Evolutionary conservation across 2,888 invertebrate genomes (phyloP), one percentile per base, ranked within the genome.

Genomic region (Oxycera nigricornis): DNA sequence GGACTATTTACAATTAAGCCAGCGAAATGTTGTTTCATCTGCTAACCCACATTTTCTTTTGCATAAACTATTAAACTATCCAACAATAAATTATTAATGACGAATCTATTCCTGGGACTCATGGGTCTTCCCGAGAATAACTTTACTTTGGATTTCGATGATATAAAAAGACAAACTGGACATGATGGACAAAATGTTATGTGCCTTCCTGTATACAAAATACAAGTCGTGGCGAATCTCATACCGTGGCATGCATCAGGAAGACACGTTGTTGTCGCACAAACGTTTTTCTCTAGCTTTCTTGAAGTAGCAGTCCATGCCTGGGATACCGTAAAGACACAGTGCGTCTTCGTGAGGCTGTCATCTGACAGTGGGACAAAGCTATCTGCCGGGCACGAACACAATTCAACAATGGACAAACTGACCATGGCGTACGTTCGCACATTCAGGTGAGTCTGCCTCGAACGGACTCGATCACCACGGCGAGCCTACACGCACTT

Each of bases 401-500:
- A 31, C 52, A 31, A 70, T 70, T 70, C 31, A 70, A 70, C 55
- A 65, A 65, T 65, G 65, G 70, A 14, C 70, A 31, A 70, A 52
- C 70, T 52, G 52, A 41, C 31, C 70, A 55, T 22, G 22, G 52
- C 65, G 41, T 65, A 41, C 30, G 22, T 41, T 24, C 59, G 11
- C 30, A 59, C 39, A 30, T 24, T 22, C 11, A 41, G 41, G 22
- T 22, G 22, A 41, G 41, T 7, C 31, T 61, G 31, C 30, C 31
- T 61, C 61, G 28, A 26, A 17, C 17, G 20, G 31, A 61, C 61
- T 22, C 7, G 17, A 68, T 68, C 30, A 26, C 50, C 7, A 30
- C 24, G 55, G 70, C 70, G 70, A 55, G 70, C 70, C 70, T 70
- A 70, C 70, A 70, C 70, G 70, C 70, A 70, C 31, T 31, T 11